Percentiles rank a stretch among this genome's conserved stretches.
Conservation (phyloP, 2,888 invertebrate species). For the Calephelis perditalis region DNA sequence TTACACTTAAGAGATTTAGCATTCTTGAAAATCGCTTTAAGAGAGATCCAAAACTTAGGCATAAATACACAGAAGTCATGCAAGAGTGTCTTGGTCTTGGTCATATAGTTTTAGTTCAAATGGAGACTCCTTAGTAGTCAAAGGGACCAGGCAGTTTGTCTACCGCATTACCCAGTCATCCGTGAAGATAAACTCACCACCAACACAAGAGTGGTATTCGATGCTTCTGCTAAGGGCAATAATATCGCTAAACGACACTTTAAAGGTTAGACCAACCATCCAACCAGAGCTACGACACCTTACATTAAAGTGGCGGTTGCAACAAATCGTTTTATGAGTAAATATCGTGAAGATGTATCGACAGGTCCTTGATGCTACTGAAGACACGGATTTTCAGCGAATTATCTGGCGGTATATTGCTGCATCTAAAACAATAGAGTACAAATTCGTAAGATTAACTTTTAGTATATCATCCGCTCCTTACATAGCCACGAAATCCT, state of each 20-base stretch:
- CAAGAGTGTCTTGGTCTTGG: constrained; percentile 11
- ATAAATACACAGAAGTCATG: constrained; percentile 12
- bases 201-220: constrained; percentile 34
- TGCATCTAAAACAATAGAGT: constrained; percentile 2
- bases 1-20: constrained; percentile 3
- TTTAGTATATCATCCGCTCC: constrained; percentile 11
- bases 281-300: constrained; percentile 4
- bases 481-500: constrained; percentile 7
- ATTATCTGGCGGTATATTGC: not conserved
- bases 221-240: constrained; percentile 14
- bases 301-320: not conserved
- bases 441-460: constrained; percentile 2
- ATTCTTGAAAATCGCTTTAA: constrained; percentile 10
- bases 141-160: constrained; percentile 22
- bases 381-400: constrained; percentile 1
- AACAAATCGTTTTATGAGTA: not conserved
- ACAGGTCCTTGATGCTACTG: not conserved
- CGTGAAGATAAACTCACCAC: constrained; percentile 31
- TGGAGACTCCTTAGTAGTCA: not conserved
- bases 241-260: not conserved
- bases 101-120: constrained; percentile 7
- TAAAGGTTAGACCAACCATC: not conserved
- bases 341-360: not conserved
- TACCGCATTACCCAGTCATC: constrained; percentile 37
- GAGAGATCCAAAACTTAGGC: too few relatives aligned